Base-by-base conservation (phyloP, 2,888 invertebrate species). In the Ormyrus rosae region DNA sequence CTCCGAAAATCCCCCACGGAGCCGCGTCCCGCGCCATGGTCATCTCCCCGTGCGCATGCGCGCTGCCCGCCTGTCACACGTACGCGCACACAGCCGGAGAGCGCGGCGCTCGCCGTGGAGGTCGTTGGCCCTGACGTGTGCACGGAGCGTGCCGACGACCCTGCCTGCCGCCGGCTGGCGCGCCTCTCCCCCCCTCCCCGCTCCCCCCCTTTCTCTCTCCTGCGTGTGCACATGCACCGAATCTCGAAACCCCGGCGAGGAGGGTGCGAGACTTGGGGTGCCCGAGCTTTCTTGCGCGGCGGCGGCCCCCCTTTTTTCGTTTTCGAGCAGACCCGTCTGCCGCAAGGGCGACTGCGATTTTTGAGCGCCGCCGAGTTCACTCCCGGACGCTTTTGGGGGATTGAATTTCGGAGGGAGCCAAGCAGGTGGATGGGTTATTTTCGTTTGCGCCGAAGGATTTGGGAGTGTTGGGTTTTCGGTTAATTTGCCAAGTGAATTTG, bases 81-180 rank as follows among this genome's bases (percentile, higher is more conserved):
- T 45, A 53, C 60, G 51, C 56, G 34, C 34, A 51, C 51, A 53
- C 65, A 71, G 7, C 45, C 10, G 19, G 46, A 50, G 58, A 63
- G 45, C 63, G 55, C 63, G 53, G 71, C 72, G 60, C 45, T 53
- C 19, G 45, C 50, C 74, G 83, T 82, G 82, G 87, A 83, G 89
- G 89, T 90, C 88, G 85, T 86, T 88, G 88, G 86, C 88, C 88
- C 88, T 87, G 88, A 87, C 88, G 88, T 83, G 76, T 72, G 88
- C 88, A 87, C 82, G 84, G 84, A 88, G 87, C 88, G 86, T 88
- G 87, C 86, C 88, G 87, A 86, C 88, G 86, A 87, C 86, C 86
- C 84, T 84, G 82, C 81, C 56, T n/a, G 67, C 56, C 67, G 55
- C 67, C 48, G 11, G 51, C 50, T 10, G 53, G 45, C 19, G 13